Evolutionary conservation across 2,113 vertebrate species (phyloP).

Genomic region (Crotalus tigris): DNA sequence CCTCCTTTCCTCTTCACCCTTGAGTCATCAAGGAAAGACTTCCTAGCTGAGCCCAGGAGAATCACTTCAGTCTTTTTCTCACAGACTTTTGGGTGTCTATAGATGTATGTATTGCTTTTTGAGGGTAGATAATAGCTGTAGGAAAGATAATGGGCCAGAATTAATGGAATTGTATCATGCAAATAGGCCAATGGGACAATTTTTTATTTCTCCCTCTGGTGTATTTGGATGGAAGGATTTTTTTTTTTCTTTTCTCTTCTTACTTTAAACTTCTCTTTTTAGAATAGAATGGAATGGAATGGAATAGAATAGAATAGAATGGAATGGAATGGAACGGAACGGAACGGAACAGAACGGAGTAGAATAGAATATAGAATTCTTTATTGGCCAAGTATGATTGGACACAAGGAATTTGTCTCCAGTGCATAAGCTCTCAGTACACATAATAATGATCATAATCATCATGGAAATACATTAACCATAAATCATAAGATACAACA

Average conservation of each 20-base stretch:
- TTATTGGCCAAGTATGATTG: too few relatives aligned
- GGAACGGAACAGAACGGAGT: too few relatives aligned
- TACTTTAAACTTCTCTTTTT: background rate
- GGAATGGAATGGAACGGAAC: too few relatives aligned
- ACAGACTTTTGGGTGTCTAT: background rate
- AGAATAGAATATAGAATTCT: too few relatives aligned
- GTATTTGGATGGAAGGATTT: background rate
- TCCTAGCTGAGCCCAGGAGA: too few relatives aligned
- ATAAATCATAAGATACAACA: too few relatives aligned
- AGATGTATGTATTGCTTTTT: background rate
- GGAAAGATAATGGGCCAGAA: background rate
- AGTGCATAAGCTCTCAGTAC: too few relatives aligned
- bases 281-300: too few relatives aligned
- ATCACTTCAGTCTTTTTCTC: background rate
- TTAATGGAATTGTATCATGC: background rate
- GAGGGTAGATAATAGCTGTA: background rate
- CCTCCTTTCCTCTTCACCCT: background rate
- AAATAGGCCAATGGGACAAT: background rate
- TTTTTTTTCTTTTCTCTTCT: background rate
- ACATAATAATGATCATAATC: too few relatives aligned
- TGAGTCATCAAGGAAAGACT: background rate
- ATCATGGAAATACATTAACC: too few relatives aligned
- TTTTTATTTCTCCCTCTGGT: background rate
- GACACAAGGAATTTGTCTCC: too few relatives aligned
- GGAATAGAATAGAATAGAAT: too few relatives aligned